These are phyloP conservation scores for Pelodytes ibericus DNA, from an alignment of 2,797 vertebrate genomes.

Conservation along the genomic window DNA sequence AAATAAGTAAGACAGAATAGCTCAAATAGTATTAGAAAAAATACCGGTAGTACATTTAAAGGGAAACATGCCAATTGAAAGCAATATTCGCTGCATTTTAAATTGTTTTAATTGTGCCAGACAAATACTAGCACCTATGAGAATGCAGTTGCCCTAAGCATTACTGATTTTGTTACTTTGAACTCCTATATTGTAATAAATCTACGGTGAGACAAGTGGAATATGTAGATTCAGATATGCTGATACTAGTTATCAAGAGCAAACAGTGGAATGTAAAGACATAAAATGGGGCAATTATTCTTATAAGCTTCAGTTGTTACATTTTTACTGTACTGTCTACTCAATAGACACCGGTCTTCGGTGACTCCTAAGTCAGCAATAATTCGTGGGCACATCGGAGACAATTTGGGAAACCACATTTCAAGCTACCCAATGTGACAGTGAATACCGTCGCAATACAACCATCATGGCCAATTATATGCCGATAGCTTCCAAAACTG, in stretches of 20 bases:
- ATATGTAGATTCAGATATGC: neutral
- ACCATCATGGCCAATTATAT: too few relatives aligned
- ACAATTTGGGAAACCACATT: too few relatives aligned
- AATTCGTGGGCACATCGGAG: too few relatives aligned
- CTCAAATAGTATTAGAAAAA: slow-evolving; percentile 38
- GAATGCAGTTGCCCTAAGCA: slow-evolving; percentile 10
- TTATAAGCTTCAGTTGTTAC: too few relatives aligned
- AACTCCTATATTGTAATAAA: slow-evolving; percentile 1
- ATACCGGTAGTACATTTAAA: slow-evolving; percentile 51
- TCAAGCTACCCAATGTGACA: too few relatives aligned
- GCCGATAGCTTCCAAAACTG: too few relatives aligned
- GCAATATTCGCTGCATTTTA: slow-evolving; percentile 39
- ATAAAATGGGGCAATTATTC: neutral
- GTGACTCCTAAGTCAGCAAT: too few relatives aligned
- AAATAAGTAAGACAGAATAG: slow-evolving; percentile 56
- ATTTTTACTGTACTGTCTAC: too few relatives aligned
- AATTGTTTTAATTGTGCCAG: slow-evolving; percentile 17
- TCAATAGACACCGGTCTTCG: too few relatives aligned
- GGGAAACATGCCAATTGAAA: slow-evolving; percentile 47
- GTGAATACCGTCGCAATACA: too few relatives aligned
- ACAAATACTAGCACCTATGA: slow-evolving; percentile 22
- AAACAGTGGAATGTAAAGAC: neutral
- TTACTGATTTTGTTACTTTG: neutral
- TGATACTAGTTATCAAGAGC: neutral
- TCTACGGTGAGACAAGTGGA: neutral